These are phyloP conservation scores for Garra rufa DNA, from an alignment of 2,113 vertebrate species.

Conservation along the genomic window DNA sequence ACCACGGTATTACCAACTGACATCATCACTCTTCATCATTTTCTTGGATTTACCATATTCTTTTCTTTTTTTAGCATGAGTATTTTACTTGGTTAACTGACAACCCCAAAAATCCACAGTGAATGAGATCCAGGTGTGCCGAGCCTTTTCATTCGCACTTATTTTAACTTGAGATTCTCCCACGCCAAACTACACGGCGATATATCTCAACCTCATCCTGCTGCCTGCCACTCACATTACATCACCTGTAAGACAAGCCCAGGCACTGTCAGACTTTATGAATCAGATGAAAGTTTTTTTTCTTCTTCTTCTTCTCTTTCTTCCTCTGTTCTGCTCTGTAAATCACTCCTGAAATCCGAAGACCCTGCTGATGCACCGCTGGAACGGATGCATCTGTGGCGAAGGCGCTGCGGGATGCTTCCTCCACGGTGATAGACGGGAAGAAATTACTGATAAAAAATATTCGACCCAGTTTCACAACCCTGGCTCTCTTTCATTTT, in stretches of 20 bases:
- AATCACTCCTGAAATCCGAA: conserved; percentile 53
- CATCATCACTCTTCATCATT: neutral
- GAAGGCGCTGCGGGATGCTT: conserved; percentile 58
- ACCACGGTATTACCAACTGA: neutral
- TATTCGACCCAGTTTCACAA: conserved; percentile 53
- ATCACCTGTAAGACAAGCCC: conserved; percentile 49
- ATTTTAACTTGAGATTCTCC: conserved; percentile 9
- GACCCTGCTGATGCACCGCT: conserved; percentile 50
- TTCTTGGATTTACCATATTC: neutral
- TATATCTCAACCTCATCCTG: conserved; percentile 24
- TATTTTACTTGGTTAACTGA: conserved; percentile 44
- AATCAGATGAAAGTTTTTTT: conserved; percentile 61
- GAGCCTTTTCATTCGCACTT: conserved; percentile 3
- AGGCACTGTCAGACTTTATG: conserved; percentile 63
- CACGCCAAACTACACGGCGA: conserved; percentile 1
- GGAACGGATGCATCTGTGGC: conserved; percentile 63
- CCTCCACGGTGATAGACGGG: conserved; percentile 63
- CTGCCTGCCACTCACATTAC: conserved; percentile 40
- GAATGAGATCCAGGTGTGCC: conserved; percentile 45
- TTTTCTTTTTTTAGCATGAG: neutral
- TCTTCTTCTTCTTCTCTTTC: conserved; percentile 42
- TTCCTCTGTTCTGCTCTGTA: conserved; percentile 61
- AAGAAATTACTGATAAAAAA: conserved; percentile 65
- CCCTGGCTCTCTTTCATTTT: neutral
- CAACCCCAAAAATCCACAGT: conserved; percentile 40